Conservation (phyloP, 2,797 vertebrate genomes). For the Eremophila alpestris region DNA sequence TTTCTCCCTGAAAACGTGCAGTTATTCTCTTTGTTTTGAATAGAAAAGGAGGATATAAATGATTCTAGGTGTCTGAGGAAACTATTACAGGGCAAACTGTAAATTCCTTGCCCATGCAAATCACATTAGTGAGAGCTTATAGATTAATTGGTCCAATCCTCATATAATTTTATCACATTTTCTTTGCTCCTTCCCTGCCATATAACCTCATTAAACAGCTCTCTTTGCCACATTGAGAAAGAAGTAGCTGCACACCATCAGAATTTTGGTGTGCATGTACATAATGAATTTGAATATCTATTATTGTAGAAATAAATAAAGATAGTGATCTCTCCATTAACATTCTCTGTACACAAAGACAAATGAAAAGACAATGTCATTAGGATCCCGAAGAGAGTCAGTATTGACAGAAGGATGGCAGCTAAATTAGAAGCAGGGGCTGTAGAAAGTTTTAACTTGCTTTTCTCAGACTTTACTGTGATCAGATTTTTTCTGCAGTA, state of each 20-base stretch:
- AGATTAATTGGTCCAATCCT: conserved; percentile 6
- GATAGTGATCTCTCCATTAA: background rate
- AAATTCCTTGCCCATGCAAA: background rate
- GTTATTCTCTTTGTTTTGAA: background rate
- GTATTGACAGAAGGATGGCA: background rate
- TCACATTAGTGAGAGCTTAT: conserved; percentile 1
- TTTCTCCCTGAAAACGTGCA: background rate
- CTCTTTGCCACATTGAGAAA: background rate
- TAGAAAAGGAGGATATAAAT: background rate
- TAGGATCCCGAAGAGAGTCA: background rate
- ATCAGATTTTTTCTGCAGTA: background rate
- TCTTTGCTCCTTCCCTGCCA: background rate
- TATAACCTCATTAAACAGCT: background rate
- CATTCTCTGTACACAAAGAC: background rate
- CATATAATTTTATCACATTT: background rate
- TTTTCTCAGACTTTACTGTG: background rate
- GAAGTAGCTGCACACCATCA: background rate
- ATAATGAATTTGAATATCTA: background rate
- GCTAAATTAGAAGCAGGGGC: background rate
- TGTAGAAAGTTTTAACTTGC: background rate
- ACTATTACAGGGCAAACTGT: background rate
- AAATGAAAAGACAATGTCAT: background rate
- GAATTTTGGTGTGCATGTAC: background rate
- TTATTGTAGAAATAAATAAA: background rate
- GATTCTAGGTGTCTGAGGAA: background rate